phyloP scores from a whole-genome alignment of 2,113 vertebrate genomes.

The Acrocephalus kingi region DNA sequence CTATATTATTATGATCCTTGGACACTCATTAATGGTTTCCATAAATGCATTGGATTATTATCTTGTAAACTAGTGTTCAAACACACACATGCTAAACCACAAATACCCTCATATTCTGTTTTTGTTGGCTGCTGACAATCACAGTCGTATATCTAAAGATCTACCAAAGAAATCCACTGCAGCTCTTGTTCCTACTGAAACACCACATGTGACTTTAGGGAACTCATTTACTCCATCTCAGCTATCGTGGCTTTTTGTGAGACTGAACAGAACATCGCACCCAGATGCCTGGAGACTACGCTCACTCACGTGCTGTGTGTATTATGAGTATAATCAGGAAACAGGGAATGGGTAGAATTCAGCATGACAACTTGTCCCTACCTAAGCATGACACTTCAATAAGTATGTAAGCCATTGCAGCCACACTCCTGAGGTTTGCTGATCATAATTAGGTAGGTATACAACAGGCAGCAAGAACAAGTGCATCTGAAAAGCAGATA shows the following conservation, averaged over 20 bases:
- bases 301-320: background rate
- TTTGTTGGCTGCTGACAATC: background rate
- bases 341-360: background rate
- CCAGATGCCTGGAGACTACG: background rate
- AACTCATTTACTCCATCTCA: background rate
- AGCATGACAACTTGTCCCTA: background rate
- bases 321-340: background rate
- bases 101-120: background rate
- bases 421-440: background rate
- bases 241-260: background rate
- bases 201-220: background rate
- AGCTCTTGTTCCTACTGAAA: background rate
- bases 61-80: background rate
- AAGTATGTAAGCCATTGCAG: background rate
- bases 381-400: background rate
- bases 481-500: background rate
- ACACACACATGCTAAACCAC: background rate
- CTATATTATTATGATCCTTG: background rate
- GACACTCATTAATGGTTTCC: background rate
- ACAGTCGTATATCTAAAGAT: background rate
- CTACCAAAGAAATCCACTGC: background rate
- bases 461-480: background rate
- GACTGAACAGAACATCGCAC: background rate
- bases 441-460: background rate
- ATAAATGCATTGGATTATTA: background rate